phyloP scores from a whole-genome alignment of 2,888 invertebrate species.

The Ophion obscuratus region DNA sequence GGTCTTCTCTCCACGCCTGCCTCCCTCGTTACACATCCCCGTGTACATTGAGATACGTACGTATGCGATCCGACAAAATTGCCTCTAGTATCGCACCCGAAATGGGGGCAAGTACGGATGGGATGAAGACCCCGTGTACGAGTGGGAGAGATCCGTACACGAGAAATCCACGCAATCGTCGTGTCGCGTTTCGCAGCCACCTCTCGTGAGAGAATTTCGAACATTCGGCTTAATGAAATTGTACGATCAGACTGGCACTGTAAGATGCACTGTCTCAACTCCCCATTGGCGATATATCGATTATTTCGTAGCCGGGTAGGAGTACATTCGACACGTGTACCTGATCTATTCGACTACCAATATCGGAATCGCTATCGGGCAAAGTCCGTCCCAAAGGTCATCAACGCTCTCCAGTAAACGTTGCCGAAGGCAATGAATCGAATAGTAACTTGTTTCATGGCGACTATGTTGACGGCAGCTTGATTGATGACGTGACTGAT shows the following conservation, averaged over 20 bases:
- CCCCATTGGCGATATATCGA: not conserved
- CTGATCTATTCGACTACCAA: not conserved
- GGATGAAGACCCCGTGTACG: not conserved
- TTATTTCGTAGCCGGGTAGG: not conserved
- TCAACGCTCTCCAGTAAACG: too few species aligned
- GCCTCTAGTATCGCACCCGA: slow-evolving; percentile 40
- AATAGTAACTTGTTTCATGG: too few species aligned
- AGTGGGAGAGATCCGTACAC: slow-evolving; percentile 6
- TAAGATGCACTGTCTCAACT: not conserved
- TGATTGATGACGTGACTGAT: too few species aligned
- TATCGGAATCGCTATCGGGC: too few species aligned
- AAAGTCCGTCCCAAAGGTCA: too few species aligned
- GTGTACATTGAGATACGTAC: not conserved
- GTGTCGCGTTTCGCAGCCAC: slow-evolving; percentile 22
- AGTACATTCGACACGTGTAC: slow-evolving; percentile 4
- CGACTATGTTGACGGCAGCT: too few species aligned
- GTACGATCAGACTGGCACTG: not conserved
- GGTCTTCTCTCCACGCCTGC: not conserved
- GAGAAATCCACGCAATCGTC: slow-evolving; percentile 27
- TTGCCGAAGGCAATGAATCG: too few species aligned
- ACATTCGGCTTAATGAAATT: slow-evolving; percentile 30
- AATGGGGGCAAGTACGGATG: not conserved
- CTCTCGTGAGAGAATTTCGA: not conserved
- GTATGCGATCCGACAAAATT: slow-evolving; percentile 58
- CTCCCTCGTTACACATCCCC: not conserved